Evolutionary conservation across 2,797 vertebrate genomes (phyloP), one percentile per base, ranked within the genome.

Genomic region (Taeniopygia guttata): DNA sequence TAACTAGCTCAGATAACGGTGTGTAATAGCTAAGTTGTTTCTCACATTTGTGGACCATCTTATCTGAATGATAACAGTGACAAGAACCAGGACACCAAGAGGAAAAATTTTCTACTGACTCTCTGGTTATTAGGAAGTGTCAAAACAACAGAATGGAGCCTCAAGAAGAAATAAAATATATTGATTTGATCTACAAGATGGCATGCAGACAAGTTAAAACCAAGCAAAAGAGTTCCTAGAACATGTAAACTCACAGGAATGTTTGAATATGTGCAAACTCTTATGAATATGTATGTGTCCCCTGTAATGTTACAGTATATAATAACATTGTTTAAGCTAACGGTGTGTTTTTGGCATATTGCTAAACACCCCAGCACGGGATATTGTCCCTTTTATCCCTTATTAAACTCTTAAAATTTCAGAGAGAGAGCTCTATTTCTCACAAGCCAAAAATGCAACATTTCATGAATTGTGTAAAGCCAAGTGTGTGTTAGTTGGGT

Each of bases 401-500:
- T 43, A 43, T 16, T 43, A 63, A 32, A 43, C 29, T 63, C 42
- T 1, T 32, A 23, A 63, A 32, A 23, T 63, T 43, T 32, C 60
- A 43, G 10, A 21, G 26, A 23, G 40, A 16, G 60, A 43, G 40
- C 29, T 62, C 7, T 62, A 14, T 62, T 43, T 43, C 60, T 62
- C 14, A 32, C 40, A 62, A 38, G 59, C 19, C 10, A 16, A 19
- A 77, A 62, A 4, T 1, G 51, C 9, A 34, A 0, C 11, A 2
- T 49, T 42, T 56, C 8, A 2, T 3, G 40, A 38, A 5, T 11
- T 4, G 10, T 11, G 5, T 62, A 3, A 29, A 45, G 69, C 10
- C 4, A 8, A 4, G 13, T 0, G 10, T 3, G 1, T 16, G 34
- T 75, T 49, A 11, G 19, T 48, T 13, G 3, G 59, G 51, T 48